phyloP scores from a whole-genome alignment of 2,888 invertebrate species.

The Nomada ruficornis region DNA sequence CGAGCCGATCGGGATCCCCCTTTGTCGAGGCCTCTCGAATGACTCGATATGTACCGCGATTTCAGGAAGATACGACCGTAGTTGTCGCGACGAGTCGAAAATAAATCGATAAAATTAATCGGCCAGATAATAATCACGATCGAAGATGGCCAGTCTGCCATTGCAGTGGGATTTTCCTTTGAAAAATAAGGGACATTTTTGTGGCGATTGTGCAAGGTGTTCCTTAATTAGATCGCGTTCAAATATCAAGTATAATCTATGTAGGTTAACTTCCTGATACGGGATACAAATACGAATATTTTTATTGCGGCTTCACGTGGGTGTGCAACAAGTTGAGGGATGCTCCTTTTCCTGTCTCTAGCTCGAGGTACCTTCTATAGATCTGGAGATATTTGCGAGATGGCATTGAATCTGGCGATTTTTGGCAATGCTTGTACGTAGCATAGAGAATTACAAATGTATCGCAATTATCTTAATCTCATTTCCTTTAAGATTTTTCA shows the following conservation, averaged over 20 bases:
- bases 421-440: too few relatives aligned
- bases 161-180: conserved; percentile 28
- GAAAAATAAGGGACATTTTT: not conserved
- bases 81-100: conserved; percentile 7
- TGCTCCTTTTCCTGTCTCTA: not conserved
- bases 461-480: not conserved
- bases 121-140: conserved; percentile 24
- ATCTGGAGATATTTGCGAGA: too few relatives aligned
- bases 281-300: too few relatives aligned
- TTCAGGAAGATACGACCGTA: not conserved
- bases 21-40: not conserved
- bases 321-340: conserved; percentile 30
- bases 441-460: too few relatives aligned
- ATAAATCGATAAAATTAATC: conserved; percentile 39
- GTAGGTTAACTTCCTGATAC: not conserved
- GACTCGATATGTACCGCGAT: not conserved
- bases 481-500: not conserved
- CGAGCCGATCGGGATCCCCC: not conserved
- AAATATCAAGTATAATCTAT: not conserved
- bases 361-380: not conserved
- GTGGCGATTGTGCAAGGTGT: not conserved
- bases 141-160: not conserved
- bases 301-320: not conserved
- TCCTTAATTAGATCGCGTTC: not conserved
- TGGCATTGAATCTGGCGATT: too few relatives aligned